These are phyloP conservation scores for Aphis gossypii DNA, from an alignment of 1,140 invertebrate genomes.

Conservation along the genomic window DNA sequence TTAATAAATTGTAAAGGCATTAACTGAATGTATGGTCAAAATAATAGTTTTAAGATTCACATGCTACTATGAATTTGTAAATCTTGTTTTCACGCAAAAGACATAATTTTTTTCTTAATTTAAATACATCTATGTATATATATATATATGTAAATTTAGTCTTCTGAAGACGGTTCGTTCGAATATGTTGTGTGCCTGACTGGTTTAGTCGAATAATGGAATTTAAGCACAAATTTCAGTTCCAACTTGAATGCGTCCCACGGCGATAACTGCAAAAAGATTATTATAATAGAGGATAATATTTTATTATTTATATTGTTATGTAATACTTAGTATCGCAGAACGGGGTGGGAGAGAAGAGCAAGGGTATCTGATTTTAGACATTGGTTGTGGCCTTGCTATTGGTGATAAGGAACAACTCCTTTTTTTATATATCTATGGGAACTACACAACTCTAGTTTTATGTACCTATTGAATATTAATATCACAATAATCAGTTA, in stretches of 20 bases:
- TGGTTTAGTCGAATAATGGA: conserved; percentile 72
- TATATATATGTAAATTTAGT: neutral
- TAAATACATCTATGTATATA: neutral
- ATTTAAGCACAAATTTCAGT: conserved; percentile 77
- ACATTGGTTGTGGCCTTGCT: too few species aligned
- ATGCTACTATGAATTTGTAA: neutral
- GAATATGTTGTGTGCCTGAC: conserved; percentile 60
- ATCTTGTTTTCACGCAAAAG: neutral
- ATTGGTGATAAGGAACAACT: too few species aligned
- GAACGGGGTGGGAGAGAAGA: too few species aligned
- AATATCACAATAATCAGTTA: too few species aligned
- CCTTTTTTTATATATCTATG: too few species aligned
- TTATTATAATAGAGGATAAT: neutral
- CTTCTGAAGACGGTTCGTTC: neutral
- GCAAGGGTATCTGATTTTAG: neutral
- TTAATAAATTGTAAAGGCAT: neutral
- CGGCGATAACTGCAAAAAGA: conserved; percentile 70
- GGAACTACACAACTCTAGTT: too few species aligned
- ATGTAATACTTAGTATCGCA: too few species aligned
- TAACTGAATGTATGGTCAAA: neutral
- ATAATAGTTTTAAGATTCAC: neutral
- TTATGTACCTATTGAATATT: too few species aligned
- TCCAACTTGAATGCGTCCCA: conserved; percentile 75
- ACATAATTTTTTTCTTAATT: neutral
- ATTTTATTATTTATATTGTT: neutral